Base-by-base conservation (phyloP, 1,140 invertebrate genomes). In the Dysdera silvatica region DNA sequence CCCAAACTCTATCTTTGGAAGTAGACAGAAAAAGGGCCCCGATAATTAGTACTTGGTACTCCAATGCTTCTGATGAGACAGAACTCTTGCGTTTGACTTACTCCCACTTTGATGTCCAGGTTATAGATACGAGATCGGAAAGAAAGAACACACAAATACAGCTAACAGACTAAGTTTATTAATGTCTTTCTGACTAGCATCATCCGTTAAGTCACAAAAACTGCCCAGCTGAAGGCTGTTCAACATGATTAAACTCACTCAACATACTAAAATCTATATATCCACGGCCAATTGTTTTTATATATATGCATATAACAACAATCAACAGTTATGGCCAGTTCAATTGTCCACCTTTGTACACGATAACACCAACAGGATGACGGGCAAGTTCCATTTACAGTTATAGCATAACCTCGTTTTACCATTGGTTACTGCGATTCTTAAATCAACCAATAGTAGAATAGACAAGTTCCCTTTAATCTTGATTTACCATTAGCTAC, bases 241-340 rank as follows among this genome's bases (percentile, higher is more conserved):
- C 61, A 63, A 45, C 61, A 63, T 63, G 56, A 23, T 61, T 61
- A 61, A n/a, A n/a, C 48, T 61, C 41, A 35, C 37, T 61, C 24
- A 61, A 63, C 61, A 63, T 48, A 63, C 61, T 63, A 63, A 45
- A 53, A 56, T 47, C n/a, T n/a, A n/a, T n/a, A n/a, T n/a, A n/a
- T n/a, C n/a, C n/a, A n/a, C n/a, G n/a, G n/a, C n/a, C n/a, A n/a
- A n/a, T n/a, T n/a, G n/a, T n/a, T n/a, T n/a, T n/a, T n/a, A n/a
- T n/a, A n/a, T 63, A 63, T 63, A 45, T 63, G 61, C 52, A 63
- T 53, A 63, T 63, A 63, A 63, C 61, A 63, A 63, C 61, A 52
- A 63, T 41, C 61, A 55, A 63, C 31, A 54, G 37, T 61, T 48
- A 55, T 63, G 43, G n/a, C 37, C 24, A 49, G 20, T 28, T 49